Percentiles rank a stretch among this genome's conserved stretches.
Evolutionary conservation across 2,113 vertebrate species (phyloP).

Genomic region (Monarcha castaneiventris): DNA sequence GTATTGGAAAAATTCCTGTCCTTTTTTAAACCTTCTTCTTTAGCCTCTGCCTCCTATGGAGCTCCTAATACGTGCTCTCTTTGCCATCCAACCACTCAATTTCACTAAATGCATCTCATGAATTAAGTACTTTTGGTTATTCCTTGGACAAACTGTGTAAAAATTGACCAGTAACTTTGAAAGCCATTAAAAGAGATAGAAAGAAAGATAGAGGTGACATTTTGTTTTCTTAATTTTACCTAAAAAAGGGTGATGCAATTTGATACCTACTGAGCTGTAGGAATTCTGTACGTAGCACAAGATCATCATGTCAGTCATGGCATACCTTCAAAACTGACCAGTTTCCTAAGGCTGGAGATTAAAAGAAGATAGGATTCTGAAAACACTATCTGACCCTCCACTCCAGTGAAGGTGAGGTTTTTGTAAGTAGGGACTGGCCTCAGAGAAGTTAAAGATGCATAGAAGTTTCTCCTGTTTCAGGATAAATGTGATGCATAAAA

Average conservation of each 20-base stretch:
- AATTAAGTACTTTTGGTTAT: not conserved
- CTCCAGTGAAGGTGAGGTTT: not conserved
- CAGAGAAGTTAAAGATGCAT: not conserved
- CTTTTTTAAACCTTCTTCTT: not conserved
- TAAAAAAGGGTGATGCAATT: not conserved
- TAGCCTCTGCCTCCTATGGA: not conserved
- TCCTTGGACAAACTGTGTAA: not conserved
- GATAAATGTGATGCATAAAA: not conserved
- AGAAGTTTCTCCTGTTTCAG: not conserved
- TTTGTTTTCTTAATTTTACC: not conserved
- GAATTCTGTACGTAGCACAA: not conserved
- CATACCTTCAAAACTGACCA: not conserved
- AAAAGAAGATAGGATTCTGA: not conserved
- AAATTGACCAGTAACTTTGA: not conserved
- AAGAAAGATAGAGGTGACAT: not conserved
- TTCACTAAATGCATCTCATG: not conserved
- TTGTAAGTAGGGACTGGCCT: not conserved
- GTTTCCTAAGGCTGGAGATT: not conserved
- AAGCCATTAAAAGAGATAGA: not conserved
- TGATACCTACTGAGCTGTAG: not conserved
- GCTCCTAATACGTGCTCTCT: accelerated
- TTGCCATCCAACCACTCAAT: not conserved
- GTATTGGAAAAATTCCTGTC: not conserved
- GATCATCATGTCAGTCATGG: not conserved
- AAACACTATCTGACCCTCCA: not conserved